Evolutionary conservation across 1,140 invertebrate species (phyloP).

Genomic region (Sitodiplosis mosellana): DNA sequence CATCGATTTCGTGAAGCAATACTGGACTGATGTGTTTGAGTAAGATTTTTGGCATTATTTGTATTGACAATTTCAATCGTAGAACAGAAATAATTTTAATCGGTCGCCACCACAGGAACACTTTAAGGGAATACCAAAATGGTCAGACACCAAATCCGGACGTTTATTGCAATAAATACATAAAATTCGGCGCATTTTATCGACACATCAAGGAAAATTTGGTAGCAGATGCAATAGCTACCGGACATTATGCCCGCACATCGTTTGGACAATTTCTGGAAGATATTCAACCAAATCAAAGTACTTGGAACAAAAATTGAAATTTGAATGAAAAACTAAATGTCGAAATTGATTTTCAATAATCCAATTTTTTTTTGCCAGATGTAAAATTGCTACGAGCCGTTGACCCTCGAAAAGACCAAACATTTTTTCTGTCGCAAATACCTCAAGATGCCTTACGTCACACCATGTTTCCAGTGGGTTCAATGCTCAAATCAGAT

Average conservation of each 20-base stretch:
- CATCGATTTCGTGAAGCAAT: slow-evolving; percentile 90
- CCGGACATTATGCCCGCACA: slow-evolving; percentile 85
- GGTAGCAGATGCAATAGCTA: slow-evolving; percentile 79
- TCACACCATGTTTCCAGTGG: slow-evolving; percentile 82
- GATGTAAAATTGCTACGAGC: slow-evolving; percentile 52
- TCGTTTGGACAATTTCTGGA: slow-evolving; percentile 62
- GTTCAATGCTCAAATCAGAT: slow-evolving; percentile 51
- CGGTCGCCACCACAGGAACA: too few species aligned
- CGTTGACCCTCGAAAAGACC: slow-evolving; percentile 68
- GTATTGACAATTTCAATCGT: too few species aligned
- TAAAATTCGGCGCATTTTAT: slow-evolving; percentile 87
- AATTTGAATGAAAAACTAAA: not conserved
- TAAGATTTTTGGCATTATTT: slow-evolving; percentile 19
- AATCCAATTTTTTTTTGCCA: slow-evolving; percentile 24
- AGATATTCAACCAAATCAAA: slow-evolving; percentile 32
- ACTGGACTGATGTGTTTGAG: slow-evolving; percentile 93
- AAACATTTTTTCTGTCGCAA: slow-evolving; percentile 88
- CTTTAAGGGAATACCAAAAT: slow-evolving; percentile 60
- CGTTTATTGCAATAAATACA: slow-evolving; percentile 78
- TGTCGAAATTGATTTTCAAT: slow-evolving; percentile 2
- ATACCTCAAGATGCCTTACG: slow-evolving; percentile 56
- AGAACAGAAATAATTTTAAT: too few species aligned
- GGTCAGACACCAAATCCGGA: slow-evolving; percentile 92
- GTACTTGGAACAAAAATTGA: slow-evolving; percentile 21
- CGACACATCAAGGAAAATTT: slow-evolving; percentile 56